Conservation (phyloP, 2,113 vertebrate species). For the Oncorhynchus nerka region DNA sequence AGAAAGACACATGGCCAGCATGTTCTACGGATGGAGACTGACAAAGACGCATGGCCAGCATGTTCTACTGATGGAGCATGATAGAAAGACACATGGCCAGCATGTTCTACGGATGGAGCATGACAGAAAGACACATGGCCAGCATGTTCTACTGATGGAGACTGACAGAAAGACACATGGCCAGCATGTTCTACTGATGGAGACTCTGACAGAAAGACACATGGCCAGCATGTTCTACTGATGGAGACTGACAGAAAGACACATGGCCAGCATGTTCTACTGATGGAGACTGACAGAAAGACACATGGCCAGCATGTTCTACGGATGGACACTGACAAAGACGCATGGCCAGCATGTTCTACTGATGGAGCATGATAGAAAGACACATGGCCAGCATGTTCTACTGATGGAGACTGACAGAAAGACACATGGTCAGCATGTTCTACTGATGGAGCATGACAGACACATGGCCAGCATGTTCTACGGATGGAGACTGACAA, state of each 20-base stretch:
- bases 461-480: constrained; percentile 30
- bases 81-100: constrained; percentile 14
- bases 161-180: constrained; percentile 1
- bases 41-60: constrained; percentile 25
- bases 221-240: constrained; percentile 35
- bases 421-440: constrained; percentile 30
- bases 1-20: constrained; percentile 26
- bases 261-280: constrained; percentile 35
- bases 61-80: not conserved
- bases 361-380: too few species aligned
- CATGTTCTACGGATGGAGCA: constrained; percentile 17
- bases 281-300: too few species aligned
- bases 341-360: constrained; percentile 34
- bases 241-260: too few species aligned
- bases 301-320: constrained; percentile 34
- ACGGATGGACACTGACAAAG: too few species aligned
- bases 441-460: not conserved
- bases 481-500: not conserved
- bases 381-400: constrained; percentile 32
- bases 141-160: constrained; percentile 14
- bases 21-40: not conserved
- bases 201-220: too few species aligned
- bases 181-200: constrained; percentile 16
- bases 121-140: constrained; percentile 6
- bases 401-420: not conserved